Percentiles rank a stretch among this genome's conserved stretches.
Conservation (phyloP, 2,888 invertebrate species). For the Drosophila leonis region DNA sequence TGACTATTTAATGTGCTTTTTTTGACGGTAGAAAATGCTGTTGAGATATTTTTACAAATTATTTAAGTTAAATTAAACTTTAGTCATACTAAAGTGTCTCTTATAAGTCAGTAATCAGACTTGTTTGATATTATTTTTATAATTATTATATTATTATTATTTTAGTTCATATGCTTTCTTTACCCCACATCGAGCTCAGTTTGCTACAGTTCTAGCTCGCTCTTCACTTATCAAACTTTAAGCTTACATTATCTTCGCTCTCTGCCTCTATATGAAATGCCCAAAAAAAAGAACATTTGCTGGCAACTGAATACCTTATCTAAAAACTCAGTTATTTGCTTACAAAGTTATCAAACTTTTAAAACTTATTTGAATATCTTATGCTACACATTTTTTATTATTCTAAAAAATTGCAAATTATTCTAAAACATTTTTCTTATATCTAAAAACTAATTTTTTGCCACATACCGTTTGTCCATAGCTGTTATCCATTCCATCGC, state of each 20-base stretch:
- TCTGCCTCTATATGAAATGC: too few species aligned
- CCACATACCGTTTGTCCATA: conserved; percentile 86
- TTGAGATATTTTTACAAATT: neutral
- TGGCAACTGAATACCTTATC: neutral
- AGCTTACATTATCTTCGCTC: too few species aligned
- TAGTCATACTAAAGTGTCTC: too few species aligned
- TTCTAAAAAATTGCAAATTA: neutral
- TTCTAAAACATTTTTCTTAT: neutral
- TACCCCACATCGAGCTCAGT: neutral
- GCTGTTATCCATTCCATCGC: conserved; percentile 87
- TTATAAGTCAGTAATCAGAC: too few species aligned
- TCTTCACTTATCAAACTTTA: too few species aligned
- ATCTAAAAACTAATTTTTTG: neutral
- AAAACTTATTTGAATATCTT: neutral
- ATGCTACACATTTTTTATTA: too few species aligned
- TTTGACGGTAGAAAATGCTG: neutral
- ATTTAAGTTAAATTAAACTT: too few species aligned
- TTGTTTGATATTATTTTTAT: too few species aligned
- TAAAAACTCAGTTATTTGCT: neutral
- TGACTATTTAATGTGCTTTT: conserved; percentile 1
- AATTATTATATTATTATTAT: too few species aligned
- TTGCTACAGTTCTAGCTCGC: neutral
- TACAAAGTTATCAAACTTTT: neutral
- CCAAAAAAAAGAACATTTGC: too few species aligned
- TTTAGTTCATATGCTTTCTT: too few species aligned